A percentile compares a stretch with the other conserved stretches of the same genome.
phyloP scores from a whole-genome alignment of 2,797 vertebrate species.

The Salmo trutta region DNA sequence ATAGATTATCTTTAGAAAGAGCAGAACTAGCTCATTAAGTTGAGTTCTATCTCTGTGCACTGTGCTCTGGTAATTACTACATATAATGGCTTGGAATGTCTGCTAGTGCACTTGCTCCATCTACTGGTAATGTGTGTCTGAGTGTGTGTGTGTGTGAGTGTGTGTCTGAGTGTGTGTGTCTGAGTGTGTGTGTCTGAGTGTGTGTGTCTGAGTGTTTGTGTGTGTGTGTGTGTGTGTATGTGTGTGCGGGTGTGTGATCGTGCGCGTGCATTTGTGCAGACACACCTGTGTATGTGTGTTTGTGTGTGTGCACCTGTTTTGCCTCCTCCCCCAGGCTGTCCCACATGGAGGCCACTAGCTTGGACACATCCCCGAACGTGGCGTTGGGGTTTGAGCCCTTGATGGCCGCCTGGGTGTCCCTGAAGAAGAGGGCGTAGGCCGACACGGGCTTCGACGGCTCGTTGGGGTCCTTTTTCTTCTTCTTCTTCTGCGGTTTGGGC shows the following conservation, averaged over 20 bases:
- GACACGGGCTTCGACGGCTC: constrained; percentile 98
- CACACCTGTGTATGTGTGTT: too few relatives aligned
- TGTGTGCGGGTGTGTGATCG: too few relatives aligned
- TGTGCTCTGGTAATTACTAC: constrained; percentile 67
- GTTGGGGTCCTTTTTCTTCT: constrained; percentile 99
- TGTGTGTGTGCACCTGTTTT: constrained; percentile 82
- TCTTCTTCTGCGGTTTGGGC: constrained; percentile 97
- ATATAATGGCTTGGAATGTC: constrained; percentile 52
- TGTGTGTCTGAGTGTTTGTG: too few relatives aligned
- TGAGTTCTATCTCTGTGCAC: constrained; percentile 67
- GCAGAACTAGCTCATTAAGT: constrained; percentile 75
- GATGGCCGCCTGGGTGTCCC: constrained; percentile 97
- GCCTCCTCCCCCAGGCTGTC: constrained; percentile 96
- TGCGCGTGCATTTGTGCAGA: too few relatives aligned
- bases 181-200: too few relatives aligned
- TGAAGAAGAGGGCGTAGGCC: constrained; percentile 96
- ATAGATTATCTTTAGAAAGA: constrained; percentile 47
- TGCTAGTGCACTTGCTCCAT: constrained; percentile 40
- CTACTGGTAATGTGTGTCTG: constrained; percentile 33
- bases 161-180: too few relatives aligned
- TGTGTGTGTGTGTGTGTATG: too few relatives aligned
- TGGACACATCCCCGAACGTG: constrained; percentile 96
- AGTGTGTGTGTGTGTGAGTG: too few relatives aligned
- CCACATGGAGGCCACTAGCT: constrained; percentile 99
- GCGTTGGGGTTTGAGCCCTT: constrained; percentile 97